phyloP scores from a whole-genome alignment of 35 echinoderm and acorn worm species.

The Strongylocentrotus purpuratus region DNA sequence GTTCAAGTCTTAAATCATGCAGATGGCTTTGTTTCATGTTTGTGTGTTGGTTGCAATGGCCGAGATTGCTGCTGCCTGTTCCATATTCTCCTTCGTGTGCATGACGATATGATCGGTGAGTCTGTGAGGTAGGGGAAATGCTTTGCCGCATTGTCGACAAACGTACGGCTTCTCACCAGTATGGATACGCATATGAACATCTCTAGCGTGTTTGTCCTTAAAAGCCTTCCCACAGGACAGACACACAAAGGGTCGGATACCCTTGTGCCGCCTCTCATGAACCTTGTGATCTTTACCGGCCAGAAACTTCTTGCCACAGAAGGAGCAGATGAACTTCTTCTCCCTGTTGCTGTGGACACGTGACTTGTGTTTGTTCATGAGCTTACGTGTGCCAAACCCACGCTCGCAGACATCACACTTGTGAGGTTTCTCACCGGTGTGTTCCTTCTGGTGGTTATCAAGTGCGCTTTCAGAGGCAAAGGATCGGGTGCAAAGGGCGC shows the following conservation, averaged over 20 bases:
- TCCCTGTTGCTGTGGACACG: constrained; percentile 5
- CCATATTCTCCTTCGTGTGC: constrained; percentile 29
- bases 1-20: too few species aligned
- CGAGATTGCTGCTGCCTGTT: background rate
- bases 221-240: constrained; percentile 19
- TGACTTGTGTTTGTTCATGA: constrained; percentile 15
- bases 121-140: background rate
- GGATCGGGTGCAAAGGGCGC: background rate
- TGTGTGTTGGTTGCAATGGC: background rate
- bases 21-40: too few species aligned
- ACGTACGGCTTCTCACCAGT: constrained; percentile 41
- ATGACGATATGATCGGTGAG: constrained; percentile 32
- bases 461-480: background rate
- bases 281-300: background rate
- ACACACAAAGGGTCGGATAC: constrained; percentile 29
- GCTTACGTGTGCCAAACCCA: constrained; percentile 22
- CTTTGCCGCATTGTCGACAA: background rate
- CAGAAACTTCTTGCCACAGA: constrained; percentile 23
- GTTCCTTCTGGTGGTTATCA: constrained; percentile 39
- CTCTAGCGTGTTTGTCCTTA: background rate
- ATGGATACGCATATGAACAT: constrained; percentile 12
- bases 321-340: constrained; percentile 13
- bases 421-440: constrained; percentile 33
- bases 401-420: constrained; percentile 33
- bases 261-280: constrained; percentile 40